Base-by-base conservation (phyloP, 2,888 invertebrate species). In the Melieria crassipennis region DNA sequence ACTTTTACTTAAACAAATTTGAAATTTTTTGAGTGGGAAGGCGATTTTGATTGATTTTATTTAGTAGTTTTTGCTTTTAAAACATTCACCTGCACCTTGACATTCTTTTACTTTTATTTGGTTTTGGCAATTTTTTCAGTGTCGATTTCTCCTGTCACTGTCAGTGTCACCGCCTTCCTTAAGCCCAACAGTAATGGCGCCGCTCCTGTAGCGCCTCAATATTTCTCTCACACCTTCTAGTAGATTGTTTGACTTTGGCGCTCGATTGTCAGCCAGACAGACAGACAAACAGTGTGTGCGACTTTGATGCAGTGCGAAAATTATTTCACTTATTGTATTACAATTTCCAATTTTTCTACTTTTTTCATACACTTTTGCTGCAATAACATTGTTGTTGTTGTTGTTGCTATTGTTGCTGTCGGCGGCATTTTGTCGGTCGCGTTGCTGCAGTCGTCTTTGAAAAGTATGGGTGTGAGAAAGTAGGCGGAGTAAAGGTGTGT, bases 401-500 rank as follows among this genome's bases (percentile, higher is more conserved):
- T 62, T 16, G 11, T 58, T 67, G 43, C 50, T 67, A 5, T 6
- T 50, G 48, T 65, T 65, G 65, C 50, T 63, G 47, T 56, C 11
- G 67, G 46, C 69, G 48, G 45, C 42, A 30, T 30, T 30, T 30
- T 30, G 30, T 30, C 30, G 30, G 30, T 30, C 3, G 30, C 30
- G 30, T 30, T 60, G 52, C 52, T 45, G 67, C 52, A 42, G 62
- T 66, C 46, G 43, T 48, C 60, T 57, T 50, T 55, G 50, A 48
- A 65, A 76, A 71, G 73, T 61, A 76, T 82, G 80, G 81, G 79
- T 82, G 82, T 82, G 81, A 80, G 80, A 82, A 80, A 81, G 79
- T 82, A 76, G 81, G 81, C 82, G 81, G 81, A 78, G 78, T 71
- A 72, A 72, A 77, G 78, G 77, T 79, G 76, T 77, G 58, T n/a